Evolutionary conservation across 2,113 vertebrate genomes (phyloP).

Genomic region (Microcebus tavaratra): DNA sequence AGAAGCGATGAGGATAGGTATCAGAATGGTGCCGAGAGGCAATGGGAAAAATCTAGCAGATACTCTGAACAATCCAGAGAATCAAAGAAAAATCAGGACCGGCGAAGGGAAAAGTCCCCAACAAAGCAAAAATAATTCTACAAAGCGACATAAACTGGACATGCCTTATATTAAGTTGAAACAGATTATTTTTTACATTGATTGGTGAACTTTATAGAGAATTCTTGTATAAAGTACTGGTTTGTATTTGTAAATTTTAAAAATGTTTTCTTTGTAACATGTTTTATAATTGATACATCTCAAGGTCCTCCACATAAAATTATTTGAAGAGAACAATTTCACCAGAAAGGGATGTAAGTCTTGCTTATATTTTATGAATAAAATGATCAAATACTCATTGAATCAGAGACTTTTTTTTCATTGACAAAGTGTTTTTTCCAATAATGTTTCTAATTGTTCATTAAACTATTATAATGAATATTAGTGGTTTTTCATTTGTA

Average conservation of each 20-base stretch:
- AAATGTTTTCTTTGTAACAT: slow-evolving; percentile 79
- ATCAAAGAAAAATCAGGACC: slow-evolving; percentile 79
- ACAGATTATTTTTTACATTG: slow-evolving; percentile 74
- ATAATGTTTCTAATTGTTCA: slow-evolving; percentile 19
- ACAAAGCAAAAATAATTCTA: slow-evolving; percentile 81
- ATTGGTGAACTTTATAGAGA: slow-evolving; percentile 70
- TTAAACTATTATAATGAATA: background rate
- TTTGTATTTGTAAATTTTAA: slow-evolving; percentile 84
- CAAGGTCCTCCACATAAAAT: slow-evolving; percentile 67
- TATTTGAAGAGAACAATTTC: slow-evolving; percentile 67
- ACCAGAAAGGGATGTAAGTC: slow-evolving; percentile 48
- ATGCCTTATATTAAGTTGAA: slow-evolving; percentile 59
- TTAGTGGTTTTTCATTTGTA: slow-evolving; percentile 52
- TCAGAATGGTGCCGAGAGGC: slow-evolving; percentile 84
- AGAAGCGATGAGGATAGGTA: slow-evolving; percentile 75
- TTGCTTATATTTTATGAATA: slow-evolving; percentile 86
- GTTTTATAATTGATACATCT: slow-evolving; percentile 77
- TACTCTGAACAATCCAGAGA: slow-evolving; percentile 83
- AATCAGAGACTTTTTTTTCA: slow-evolving; percentile 64
- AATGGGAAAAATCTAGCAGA: slow-evolving; percentile 77
- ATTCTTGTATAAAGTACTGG: slow-evolving; percentile 82
- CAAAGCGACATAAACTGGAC: background rate
- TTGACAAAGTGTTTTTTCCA: slow-evolving; percentile 57
- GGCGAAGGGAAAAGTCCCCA: slow-evolving; percentile 83
- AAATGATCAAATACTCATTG: slow-evolving; percentile 74